Evolutionary conservation across 1,140 invertebrate species (phyloP).

Genomic region (Psilanteris sp.): DNA sequence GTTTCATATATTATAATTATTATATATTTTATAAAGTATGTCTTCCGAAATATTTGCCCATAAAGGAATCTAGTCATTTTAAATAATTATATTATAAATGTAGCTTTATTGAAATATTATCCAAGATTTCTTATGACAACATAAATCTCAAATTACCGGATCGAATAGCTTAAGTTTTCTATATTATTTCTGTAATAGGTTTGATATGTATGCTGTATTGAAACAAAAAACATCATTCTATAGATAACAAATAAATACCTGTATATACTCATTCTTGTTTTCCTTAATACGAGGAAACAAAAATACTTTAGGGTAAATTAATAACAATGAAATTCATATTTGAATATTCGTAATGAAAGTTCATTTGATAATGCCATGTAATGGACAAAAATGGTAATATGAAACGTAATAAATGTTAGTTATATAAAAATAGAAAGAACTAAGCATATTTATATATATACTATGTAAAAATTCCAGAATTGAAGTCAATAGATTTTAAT

Average conservation of each 20-base stretch:
- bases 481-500: too few relatives aligned
- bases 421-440: slow-evolving; percentile 23
- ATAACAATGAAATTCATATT: slow-evolving; percentile 15
- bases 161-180: slow-evolving; percentile 4
- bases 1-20: background rate
- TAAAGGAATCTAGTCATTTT: slow-evolving; percentile 34
- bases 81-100: slow-evolving; percentile 36
- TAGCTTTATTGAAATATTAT: slow-evolving; percentile 34
- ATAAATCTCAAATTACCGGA: too few relatives aligned
- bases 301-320: slow-evolving; percentile 32
- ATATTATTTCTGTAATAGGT: slow-evolving; percentile 1
- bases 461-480: too few relatives aligned
- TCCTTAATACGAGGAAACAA: slow-evolving; percentile 12
- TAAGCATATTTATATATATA: slow-evolving; percentile 4
- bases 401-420: slow-evolving; percentile 33
- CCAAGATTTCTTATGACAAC: slow-evolving; percentile 7
- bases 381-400: slow-evolving; percentile 13
- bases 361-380: slow-evolving; percentile 27
- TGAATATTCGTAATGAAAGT: slow-evolving; percentile 11
- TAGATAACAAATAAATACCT: slow-evolving; percentile 6
- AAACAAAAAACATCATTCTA: too few relatives aligned
- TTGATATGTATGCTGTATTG: slow-evolving; percentile 4
- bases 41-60: background rate
- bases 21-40: slow-evolving; percentile 14
- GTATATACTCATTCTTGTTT: slow-evolving; percentile 44